Percentiles rank a stretch among this genome's conserved stretches.
Evolutionary conservation across 1,140 invertebrate species (phyloP).

Genomic region (Nebria ingens): DNA sequence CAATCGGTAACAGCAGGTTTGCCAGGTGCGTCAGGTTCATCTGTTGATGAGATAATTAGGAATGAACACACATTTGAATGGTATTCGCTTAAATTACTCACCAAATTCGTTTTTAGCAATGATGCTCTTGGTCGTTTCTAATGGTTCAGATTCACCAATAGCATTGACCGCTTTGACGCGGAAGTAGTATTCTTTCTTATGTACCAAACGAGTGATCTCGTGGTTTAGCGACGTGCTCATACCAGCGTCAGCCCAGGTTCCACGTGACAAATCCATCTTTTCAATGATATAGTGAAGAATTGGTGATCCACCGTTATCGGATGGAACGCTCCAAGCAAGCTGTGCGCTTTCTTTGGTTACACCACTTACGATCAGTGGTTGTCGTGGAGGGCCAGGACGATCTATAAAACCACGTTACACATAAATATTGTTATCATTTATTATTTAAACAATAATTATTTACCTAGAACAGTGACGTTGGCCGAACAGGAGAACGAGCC

Average conservation of each 20-base stretch:
- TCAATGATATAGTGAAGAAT: constrained; percentile 95
- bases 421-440: background rate
- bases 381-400: constrained; percentile 76
- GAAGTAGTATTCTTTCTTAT: constrained; percentile 90
- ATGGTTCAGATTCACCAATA: constrained; percentile 87
- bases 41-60: constrained; percentile 34
- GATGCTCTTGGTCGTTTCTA: constrained; percentile 75
- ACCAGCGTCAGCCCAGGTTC: constrained; percentile 90
- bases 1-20: constrained; percentile 82
- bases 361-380: constrained; percentile 72
- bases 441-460: background rate
- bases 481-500: constrained; percentile 72
- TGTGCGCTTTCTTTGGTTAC: constrained; percentile 85
- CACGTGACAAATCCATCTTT: constrained; percentile 91
- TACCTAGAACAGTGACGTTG: constrained; percentile 60
- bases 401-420: constrained; percentile 44
- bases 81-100: constrained; percentile 22
- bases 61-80: background rate
- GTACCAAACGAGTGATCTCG: constrained; percentile 75
- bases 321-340: constrained; percentile 70
- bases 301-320: constrained; percentile 84
- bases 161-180: constrained; percentile 87
- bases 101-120: constrained; percentile 89
- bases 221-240: constrained; percentile 74
- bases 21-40: constrained; percentile 84